Base-by-base conservation (phyloP, 2,113 vertebrate genomes). In the Ciconia maguari region DNA sequence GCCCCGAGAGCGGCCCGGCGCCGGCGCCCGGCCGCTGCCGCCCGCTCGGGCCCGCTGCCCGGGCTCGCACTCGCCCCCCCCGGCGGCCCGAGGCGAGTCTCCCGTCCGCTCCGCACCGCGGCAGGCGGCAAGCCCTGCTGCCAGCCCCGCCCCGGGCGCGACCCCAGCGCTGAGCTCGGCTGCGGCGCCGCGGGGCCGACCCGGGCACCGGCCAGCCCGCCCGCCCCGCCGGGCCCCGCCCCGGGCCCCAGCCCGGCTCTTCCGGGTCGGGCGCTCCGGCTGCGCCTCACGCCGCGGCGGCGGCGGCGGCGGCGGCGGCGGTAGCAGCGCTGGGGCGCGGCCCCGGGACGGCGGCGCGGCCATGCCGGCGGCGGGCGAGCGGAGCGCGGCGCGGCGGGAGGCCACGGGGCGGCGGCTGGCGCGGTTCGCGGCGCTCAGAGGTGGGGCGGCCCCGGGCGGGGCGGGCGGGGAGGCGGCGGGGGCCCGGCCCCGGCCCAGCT, bases 371-470 rank as follows among this genome's bases (percentile, higher is more conserved):
- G 64, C 41, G 62, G 44, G 21, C 6, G 51, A 38, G 44, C 32
- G 89, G n/a, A 25, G 42, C 44, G 54, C 21, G 30, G 82, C 87
- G 17, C 87, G 98, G 66, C 96, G 94, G 88, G 93, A 52, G 46
- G 97, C 98, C 44, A 98, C 98, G 2, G 95, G 69, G 55, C 93
- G 97, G 84, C 99, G 98, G 77, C 88, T 99, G n/a, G 62, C 60
- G 36, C 98, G 75, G 60, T 98, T 99, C 69, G 94, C 98, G n/a
- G 65, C 88, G 41, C 85, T 98, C 26, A 93, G 98, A 97, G 98
- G 98, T 98, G 98, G 32, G 49, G 48, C 34, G 54, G 52, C 10
- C 30, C 48, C 38, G 27, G 41, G 62, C 16, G 19, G 49, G 4
- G 7, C 55, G 38, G 32, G 32, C 32, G 57, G 32, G 57, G 55